A percentile compares a stretch with the other conserved stretches of the same genome.
Evolutionary conservation across 2,113 vertebrate genomes (phyloP).

Genomic region (Odontophorus gujanensis): DNA sequence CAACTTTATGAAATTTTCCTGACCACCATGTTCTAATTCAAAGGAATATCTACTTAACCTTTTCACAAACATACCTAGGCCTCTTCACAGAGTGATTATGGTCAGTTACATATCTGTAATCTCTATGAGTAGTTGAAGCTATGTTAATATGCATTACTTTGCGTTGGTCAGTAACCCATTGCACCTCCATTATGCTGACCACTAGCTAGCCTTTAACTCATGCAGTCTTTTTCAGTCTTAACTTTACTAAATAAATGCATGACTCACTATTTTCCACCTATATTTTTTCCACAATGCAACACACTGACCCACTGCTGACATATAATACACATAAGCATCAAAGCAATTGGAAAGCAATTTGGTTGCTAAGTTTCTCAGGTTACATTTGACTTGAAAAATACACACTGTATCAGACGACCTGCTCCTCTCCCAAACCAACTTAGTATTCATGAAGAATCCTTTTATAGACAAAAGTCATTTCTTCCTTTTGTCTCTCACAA

Average conservation of each 20-base stretch:
- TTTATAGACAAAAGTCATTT: background rate
- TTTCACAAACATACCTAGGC: background rate
- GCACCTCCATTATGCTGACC: background rate
- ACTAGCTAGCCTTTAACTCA: background rate
- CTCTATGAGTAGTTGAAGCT: background rate
- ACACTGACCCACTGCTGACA: background rate
- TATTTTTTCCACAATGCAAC: background rate
- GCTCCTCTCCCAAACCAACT: background rate
- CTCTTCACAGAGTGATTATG: background rate
- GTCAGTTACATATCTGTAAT: background rate
- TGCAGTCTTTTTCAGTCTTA: background rate
- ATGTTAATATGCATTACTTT: background rate
- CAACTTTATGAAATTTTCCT: background rate
- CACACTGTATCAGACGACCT: background rate
- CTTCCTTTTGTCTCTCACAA: background rate
- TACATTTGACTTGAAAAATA: background rate
- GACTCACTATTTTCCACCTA: background rate
- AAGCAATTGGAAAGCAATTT: slow-evolving; percentile 9
- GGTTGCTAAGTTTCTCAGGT: background rate
- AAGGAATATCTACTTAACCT: background rate
- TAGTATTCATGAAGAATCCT: background rate
- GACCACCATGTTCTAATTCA: background rate
- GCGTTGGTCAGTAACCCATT: background rate
- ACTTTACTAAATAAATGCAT: background rate
- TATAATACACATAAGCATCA: background rate